These are phyloP conservation scores for Nibea coibor DNA, from an alignment of 2,113 vertebrate species.

Conservation along the genomic window DNA sequence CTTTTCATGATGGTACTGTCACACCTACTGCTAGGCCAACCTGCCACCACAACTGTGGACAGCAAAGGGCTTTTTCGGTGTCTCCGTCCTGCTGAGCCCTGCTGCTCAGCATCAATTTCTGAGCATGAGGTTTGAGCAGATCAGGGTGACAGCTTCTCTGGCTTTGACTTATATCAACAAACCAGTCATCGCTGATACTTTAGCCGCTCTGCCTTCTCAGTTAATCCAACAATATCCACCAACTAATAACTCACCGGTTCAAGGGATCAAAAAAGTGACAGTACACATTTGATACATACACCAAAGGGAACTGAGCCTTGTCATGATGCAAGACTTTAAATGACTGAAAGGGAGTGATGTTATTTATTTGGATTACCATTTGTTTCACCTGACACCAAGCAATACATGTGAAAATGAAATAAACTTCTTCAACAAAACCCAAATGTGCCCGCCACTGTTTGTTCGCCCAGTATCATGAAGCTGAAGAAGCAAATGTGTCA, in stretches of 20 bases:
- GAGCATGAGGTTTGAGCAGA: conserved; percentile 1
- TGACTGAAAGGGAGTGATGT: background rate
- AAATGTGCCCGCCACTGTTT: conserved; percentile 13
- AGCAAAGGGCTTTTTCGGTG: background rate
- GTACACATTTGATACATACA: background rate
- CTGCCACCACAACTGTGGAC: conserved; percentile 8
- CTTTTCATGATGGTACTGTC: background rate
- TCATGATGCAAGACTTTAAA: background rate
- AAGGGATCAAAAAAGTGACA: background rate
- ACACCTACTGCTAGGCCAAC: background rate
- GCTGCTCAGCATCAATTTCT: conserved; percentile 16
- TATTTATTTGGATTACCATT: background rate
- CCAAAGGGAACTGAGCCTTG: background rate
- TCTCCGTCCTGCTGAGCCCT: background rate
- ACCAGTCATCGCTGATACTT: background rate
- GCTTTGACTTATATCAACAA: conserved; percentile 6
- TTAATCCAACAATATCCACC: conserved; percentile 3
- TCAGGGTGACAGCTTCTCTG: conserved; percentile 9
- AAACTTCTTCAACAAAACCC: background rate
- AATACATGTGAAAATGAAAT: background rate
- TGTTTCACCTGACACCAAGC: background rate
- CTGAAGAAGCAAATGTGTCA: conserved; percentile 41
- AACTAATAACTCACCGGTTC: background rate
- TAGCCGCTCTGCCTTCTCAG: background rate
- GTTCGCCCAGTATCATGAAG: conserved; percentile 26